Percentiles rank a stretch among this genome's conserved stretches.
Conservation (phyloP, 2,888 invertebrate genomes). For the Serripes groenlandicus region DNA sequence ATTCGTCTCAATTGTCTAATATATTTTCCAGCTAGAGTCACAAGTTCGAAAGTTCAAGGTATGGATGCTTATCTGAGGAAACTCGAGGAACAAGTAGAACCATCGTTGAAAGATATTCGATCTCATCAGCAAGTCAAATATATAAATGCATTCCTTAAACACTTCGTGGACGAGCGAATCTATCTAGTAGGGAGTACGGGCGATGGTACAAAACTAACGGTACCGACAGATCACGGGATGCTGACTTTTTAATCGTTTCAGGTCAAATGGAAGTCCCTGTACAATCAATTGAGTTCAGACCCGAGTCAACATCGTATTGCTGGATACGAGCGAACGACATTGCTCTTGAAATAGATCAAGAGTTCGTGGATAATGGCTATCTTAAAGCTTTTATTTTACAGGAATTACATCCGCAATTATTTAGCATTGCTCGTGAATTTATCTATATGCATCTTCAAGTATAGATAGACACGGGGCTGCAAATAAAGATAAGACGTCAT, state of each 20-base stretch:
- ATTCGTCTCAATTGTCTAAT: too few species aligned
- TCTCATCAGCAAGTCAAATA: constrained; percentile 25
- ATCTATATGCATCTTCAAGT: not conserved
- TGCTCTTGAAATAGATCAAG: not conserved
- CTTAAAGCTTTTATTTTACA: not conserved
- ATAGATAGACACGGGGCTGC: not conserved
- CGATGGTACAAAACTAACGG: not conserved
- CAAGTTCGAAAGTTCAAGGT: not conserved
- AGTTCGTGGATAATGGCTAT: not conserved
- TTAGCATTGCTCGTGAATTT: not conserved
- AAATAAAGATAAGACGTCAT: not conserved
- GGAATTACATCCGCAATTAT: not conserved
- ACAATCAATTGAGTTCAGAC: not conserved
- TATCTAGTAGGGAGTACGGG: constrained; percentile 13
- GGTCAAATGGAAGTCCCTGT: not conserved
- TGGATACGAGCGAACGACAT: not conserved
- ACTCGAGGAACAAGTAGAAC: constrained; percentile 34
- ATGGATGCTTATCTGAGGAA: not conserved
- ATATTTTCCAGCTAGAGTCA: too few species aligned
- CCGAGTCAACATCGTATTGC: not conserved
- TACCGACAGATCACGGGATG: constrained; percentile 4
- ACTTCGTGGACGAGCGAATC: constrained; percentile 2
- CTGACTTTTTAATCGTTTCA: not conserved
- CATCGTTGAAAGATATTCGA: constrained; percentile 29
- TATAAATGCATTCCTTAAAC: constrained; percentile 27